phyloP scores from a whole-genome alignment of 2,888 invertebrate species.

The Uropetala carovei region DNA sequence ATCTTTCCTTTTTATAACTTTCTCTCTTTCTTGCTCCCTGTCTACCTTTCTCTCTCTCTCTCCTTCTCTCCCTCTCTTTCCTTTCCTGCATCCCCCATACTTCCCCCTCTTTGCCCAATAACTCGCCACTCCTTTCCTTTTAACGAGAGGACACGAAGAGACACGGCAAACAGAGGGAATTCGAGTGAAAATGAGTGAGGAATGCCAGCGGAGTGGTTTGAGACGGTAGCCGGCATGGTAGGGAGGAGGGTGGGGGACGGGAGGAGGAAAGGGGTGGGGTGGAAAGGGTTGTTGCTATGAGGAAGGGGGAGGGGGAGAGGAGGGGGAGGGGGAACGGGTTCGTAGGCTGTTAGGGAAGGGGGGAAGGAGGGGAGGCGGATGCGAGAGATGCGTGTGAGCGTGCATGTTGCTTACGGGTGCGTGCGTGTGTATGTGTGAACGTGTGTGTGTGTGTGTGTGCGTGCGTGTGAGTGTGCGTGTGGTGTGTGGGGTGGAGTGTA shows the following conservation, averaged over 20 bases:
- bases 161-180: conserved; percentile 40
- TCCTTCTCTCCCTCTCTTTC: too few species aligned
- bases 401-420: too few species aligned
- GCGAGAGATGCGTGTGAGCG: too few species aligned
- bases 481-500: too few species aligned
- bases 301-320: not conserved
- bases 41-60: too few species aligned
- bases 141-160: conserved; percentile 57
- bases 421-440: too few species aligned
- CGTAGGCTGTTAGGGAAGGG: not conserved
- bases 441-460: too few species aligned
- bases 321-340: not conserved
- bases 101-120: conserved; percentile 21
- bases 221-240: not conserved
- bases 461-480: too few species aligned
- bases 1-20: too few species aligned
- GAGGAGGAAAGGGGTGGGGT: not conserved
- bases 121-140: conserved; percentile 53
- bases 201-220: conserved; percentile 35
- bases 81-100: not conserved
- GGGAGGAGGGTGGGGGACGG: not conserved
- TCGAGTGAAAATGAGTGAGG: conserved; percentile 57
- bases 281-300: too few species aligned
- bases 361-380: too few species aligned
- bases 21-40: too few species aligned